Evolutionary conservation across 1,140 invertebrate genomes (phyloP), one percentile per base, ranked within the genome.

Genomic region (Pantala flavescens): DNA sequence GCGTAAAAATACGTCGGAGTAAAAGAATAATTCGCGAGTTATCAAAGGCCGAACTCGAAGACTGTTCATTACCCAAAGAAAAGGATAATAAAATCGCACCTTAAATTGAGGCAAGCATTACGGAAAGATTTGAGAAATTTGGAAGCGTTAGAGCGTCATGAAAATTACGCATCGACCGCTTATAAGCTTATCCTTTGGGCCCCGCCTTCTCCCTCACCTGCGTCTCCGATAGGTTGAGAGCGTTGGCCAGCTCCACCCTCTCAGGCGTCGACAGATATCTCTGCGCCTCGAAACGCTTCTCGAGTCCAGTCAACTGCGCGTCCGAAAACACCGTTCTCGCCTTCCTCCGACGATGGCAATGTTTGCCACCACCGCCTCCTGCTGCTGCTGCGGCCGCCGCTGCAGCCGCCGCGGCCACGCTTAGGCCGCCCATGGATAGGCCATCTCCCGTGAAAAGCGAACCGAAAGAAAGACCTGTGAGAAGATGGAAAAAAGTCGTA

Each of bases 261-360:
- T 99, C 98, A 0, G 97, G 96, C 0, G 97, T 99, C 10, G 95
- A 98, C 16, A 99, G 86, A 84, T 99, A 99, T 74, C 97, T 89
- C 81, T 99, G 97, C 0, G 90, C 90, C 79, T 98, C 96, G 81
- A 99, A 99, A 42, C 96, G 87, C 79, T 97, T 95, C 82, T 99
- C 97, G 75, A 97, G 83, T 71, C 96, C 96, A 74, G 95, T 96
- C 55, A 98, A 83, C 82, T 98, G 96, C 23, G 96, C 93, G 81
- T 99, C 98, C 73, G 96, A 98, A 84, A 99, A 99, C 0, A 99
- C 98, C 0, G 98, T 99, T 72, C 98, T 85, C 0, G 96, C 96
- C 85, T 98, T 98, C 77, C 96, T 86, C 79, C 96, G 87, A 11
- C 96, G 86, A 12, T 63, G 49, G 82, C 95, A 97, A 79, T 96